These are phyloP conservation scores for Apodemus agrarius DNA, from an alignment of 2,797 vertebrate genomes.

Conservation along the genomic window DNA sequence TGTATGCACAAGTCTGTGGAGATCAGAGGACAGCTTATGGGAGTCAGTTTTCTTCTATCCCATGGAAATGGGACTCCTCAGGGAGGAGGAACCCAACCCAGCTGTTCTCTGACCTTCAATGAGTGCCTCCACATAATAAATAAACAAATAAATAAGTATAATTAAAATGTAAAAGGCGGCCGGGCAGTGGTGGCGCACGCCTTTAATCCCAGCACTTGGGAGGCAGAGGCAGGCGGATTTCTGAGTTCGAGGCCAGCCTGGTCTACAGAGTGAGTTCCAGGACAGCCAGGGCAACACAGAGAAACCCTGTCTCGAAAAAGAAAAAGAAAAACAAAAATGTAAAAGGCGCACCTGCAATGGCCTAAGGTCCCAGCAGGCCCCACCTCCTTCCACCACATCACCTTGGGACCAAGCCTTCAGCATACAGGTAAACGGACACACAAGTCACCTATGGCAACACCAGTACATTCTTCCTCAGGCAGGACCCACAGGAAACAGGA, in stretches of 20 bases:
- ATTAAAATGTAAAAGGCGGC: background rate
- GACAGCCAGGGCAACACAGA: too few relatives aligned
- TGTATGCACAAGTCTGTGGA: background rate
- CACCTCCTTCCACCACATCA: background rate
- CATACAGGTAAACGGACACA: background rate
- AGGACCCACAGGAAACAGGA: background rate
- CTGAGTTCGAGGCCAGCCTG: too few relatives aligned
- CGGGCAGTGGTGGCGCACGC: too few relatives aligned
- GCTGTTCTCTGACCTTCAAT: background rate
- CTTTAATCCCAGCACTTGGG: too few relatives aligned
- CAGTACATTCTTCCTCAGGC: background rate
- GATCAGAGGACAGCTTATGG: background rate
- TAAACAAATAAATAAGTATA: background rate
- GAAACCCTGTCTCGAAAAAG: too few relatives aligned
- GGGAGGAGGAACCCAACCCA: background rate
- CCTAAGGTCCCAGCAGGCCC: background rate
- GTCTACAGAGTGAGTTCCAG: too few relatives aligned
- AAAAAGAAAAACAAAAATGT: too few relatives aligned
- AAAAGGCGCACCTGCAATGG: rapidly evolving
- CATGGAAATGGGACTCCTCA: background rate
- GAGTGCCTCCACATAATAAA: background rate
- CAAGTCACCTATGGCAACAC: background rate
- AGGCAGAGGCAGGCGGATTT: too few relatives aligned
- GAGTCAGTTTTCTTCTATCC: background rate
- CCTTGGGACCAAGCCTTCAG: too few relatives aligned